A percentile compares a stretch with the other conserved stretches of the same genome.
Evolutionary conservation across 2,797 vertebrate genomes (phyloP).

Genomic region (Aphelocoma californica): DNA sequence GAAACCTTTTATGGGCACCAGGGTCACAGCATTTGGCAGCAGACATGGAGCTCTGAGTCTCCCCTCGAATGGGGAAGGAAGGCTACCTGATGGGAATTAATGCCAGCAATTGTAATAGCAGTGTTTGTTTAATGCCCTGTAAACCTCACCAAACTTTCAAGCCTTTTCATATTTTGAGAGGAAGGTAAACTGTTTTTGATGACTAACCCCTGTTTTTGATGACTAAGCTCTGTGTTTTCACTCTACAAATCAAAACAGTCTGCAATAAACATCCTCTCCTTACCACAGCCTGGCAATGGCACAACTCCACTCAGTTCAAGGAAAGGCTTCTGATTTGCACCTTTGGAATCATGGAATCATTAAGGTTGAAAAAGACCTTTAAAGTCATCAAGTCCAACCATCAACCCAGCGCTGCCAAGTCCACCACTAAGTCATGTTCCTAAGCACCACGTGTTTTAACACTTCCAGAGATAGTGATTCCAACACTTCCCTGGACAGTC

Average conservation of each 20-base stretch:
- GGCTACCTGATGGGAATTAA: slow-evolving; percentile 54
- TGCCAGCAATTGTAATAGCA: not conserved
- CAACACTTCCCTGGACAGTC: not conserved
- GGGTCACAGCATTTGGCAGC: slow-evolving; percentile 5
- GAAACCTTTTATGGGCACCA: slow-evolving; percentile 39
- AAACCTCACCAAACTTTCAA: slow-evolving; percentile 20
- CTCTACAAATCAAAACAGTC: slow-evolving; percentile 11
- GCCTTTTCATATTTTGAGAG: slow-evolving; percentile 24
- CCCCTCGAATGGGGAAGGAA: slow-evolving; percentile 5
- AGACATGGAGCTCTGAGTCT: not conserved
- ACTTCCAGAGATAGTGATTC: not conserved
- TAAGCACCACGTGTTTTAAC: not conserved
- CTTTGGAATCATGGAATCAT: not conserved
- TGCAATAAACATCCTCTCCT: not conserved
- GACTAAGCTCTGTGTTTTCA: slow-evolving; percentile 49
- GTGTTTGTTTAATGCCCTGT: not conserved
- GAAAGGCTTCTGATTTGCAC: not conserved
- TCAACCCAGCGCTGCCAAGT: not conserved
- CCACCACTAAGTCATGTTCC: not conserved
- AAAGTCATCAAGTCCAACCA: not conserved
- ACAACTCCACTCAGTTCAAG: not conserved
- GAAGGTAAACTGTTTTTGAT: slow-evolving; percentile 50
- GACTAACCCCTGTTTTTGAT: slow-evolving; percentile 59
- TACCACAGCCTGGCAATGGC: not conserved
- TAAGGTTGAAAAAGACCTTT: not conserved